These are phyloP conservation scores for Sebastolobus altivelis DNA, from an alignment of 2,797 vertebrate species.

Conservation along the genomic window DNA sequence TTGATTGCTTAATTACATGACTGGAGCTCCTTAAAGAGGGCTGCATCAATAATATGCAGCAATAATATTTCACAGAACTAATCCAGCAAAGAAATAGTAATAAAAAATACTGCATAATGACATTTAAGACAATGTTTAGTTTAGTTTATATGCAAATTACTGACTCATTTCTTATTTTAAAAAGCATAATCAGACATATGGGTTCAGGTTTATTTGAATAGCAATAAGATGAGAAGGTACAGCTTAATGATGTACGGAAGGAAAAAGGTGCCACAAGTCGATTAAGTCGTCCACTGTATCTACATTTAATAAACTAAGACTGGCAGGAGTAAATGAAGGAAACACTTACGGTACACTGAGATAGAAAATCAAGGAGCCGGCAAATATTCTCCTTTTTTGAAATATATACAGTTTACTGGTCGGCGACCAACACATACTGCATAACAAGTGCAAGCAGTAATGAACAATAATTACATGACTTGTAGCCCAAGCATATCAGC, in stretches of 20 bases:
- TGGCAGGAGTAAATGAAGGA: conserved; percentile 74
- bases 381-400: conserved; percentile 53
- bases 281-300: conserved; percentile 23
- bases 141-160: conserved; percentile 11
- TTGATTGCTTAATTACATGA: conserved; percentile 35
- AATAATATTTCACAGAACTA: conserved; percentile 19
- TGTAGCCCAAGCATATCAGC: conserved; percentile 55
- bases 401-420: conserved; percentile 56
- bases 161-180: conserved; percentile 26
- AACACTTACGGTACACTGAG: conserved; percentile 71
- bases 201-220: conserved; percentile 29
- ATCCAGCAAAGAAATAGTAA: not conserved
- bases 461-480: conserved; percentile 45
- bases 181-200: conserved; percentile 18
- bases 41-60: conserved; percentile 38
- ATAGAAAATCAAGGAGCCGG: conserved; percentile 65
- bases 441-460: conserved; percentile 54
- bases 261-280: conserved; percentile 56
- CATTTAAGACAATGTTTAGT: not conserved
- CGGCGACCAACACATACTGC: conserved; percentile 31
- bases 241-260: conserved; percentile 17
- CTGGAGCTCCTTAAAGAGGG: conserved; percentile 20
- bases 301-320: conserved; percentile 41
- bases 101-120: not conserved
- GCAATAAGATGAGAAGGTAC: conserved; percentile 48